Conservation (phyloP, 2,888 invertebrate species). For the Actias luna region DNA sequence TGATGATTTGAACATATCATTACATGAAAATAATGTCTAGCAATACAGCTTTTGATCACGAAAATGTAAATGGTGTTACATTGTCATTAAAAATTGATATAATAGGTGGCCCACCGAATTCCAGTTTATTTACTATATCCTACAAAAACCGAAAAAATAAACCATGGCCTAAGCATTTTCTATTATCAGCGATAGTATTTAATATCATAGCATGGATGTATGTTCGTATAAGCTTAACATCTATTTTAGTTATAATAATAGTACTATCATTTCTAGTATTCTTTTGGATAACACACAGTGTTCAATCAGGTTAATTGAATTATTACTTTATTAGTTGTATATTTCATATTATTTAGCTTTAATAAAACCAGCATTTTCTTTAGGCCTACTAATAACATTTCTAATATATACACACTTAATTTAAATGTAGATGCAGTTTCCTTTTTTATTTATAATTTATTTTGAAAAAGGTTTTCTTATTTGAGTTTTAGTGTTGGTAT, state of each 20-base stretch:
- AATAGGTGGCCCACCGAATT: constrained; percentile 50
- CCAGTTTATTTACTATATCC: constrained; percentile 61
- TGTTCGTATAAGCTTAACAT: constrained; percentile 58
- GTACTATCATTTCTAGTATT: constrained; percentile 59
- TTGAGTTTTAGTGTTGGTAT: too few species aligned
- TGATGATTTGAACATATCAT: too few species aligned
- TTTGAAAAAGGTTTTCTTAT: background rate
- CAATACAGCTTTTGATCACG: constrained; percentile 42
- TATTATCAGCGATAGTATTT: constrained; percentile 58
- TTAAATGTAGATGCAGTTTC: too few species aligned
- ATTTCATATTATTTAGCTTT: background rate
- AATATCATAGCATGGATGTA: constrained; percentile 59
- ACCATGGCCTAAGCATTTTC: constrained; percentile 53
- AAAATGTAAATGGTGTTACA: constrained; percentile 69
- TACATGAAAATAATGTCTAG: constrained; percentile 9
- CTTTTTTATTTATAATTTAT: background rate
- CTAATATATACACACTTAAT: too few species aligned
- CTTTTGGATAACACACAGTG: constrained; percentile 73
- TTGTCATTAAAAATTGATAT: constrained; percentile 52
- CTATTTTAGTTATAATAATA: constrained; percentile 54
- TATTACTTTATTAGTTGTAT: background rate
- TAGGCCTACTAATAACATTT: background rate
- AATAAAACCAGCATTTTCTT: background rate
- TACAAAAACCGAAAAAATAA: constrained; percentile 55
- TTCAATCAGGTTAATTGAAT: constrained; percentile 61